These are phyloP conservation scores for Tribolium castaneum DNA, from an alignment of 1,140 invertebrate genomes.

Conservation along the genomic window DNA sequence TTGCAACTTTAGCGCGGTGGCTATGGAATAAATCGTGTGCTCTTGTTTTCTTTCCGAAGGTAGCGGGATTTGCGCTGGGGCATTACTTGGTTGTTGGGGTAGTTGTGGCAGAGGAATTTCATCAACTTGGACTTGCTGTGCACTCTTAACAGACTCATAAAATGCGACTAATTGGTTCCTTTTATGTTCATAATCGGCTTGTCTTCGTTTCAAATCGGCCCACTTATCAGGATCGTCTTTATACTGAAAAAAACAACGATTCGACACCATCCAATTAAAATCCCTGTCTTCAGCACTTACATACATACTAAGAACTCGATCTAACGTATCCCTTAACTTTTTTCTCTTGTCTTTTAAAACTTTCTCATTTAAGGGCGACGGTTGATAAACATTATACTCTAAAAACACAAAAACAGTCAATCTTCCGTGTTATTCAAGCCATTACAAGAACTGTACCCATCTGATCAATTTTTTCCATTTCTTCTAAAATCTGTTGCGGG, in stretches of 20 bases:
- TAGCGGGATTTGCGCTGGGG: slow-evolving; percentile 79
- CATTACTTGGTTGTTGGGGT: slow-evolving; percentile 60
- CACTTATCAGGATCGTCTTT: slow-evolving; percentile 97
- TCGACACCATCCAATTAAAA: background rate
- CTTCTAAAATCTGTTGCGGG: slow-evolving; percentile 91
- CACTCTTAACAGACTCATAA: slow-evolving; percentile 94
- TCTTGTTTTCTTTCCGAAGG: slow-evolving; percentile 68
- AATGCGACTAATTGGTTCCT: slow-evolving; percentile 87
- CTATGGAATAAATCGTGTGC: slow-evolving; percentile 63
- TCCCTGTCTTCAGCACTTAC: slow-evolving; percentile 75
- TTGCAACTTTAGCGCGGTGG: slow-evolving; percentile 62
- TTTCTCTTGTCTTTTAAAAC: slow-evolving; percentile 96
- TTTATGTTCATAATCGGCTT: slow-evolving; percentile 93
- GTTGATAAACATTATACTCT: slow-evolving; percentile 96
- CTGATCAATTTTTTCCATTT: slow-evolving; percentile 98
- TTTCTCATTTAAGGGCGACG: slow-evolving; percentile 95
- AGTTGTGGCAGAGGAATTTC: slow-evolving; percentile 91
- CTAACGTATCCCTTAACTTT: slow-evolving; percentile 95
- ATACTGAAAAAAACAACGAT: slow-evolving; percentile 71
- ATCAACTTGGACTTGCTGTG: slow-evolving; percentile 95
- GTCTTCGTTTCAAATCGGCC: slow-evolving; percentile 88
- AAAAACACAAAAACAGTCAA: slow-evolving; percentile 60
- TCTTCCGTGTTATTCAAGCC: background rate
- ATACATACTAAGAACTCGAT: slow-evolving; percentile 94
- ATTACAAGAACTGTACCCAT: slow-evolving; percentile 77